phyloP scores from a whole-genome alignment of 1,140 invertebrate genomes.

The Drosophila tropicalis region DNA sequence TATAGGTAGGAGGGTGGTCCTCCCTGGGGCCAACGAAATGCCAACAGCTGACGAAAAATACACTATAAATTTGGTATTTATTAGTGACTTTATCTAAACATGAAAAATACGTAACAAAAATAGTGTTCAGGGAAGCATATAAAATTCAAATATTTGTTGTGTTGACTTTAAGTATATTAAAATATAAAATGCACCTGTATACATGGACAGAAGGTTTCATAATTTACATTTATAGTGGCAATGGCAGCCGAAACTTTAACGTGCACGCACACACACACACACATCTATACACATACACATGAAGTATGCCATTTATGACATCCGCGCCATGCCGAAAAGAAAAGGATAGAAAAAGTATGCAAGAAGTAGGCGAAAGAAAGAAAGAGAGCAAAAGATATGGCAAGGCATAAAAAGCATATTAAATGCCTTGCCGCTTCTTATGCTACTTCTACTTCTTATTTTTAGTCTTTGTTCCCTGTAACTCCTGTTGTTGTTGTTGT shows the following conservation, averaged over 20 bases:
- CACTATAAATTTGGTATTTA: no score
- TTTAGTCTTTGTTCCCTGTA: conserved; percentile 26
- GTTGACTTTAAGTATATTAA: conserved; percentile 67
- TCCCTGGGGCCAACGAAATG: no score
- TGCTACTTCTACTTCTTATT: conserved; percentile 40
- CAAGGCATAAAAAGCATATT: conserved; percentile 76
- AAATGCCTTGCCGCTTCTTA: conserved; percentile 63
- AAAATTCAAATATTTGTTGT: conserved; percentile 75
- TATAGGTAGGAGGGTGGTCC: neutral
- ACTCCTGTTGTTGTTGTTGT: neutral
- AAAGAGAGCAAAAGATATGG: conserved; percentile 32
- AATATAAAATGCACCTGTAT: conserved; percentile 78
- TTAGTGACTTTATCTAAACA: no score
- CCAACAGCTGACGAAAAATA: no score
- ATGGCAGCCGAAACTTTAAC: conserved; percentile 51
- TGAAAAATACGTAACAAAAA: conserved; percentile 17
- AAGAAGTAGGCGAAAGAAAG: neutral
- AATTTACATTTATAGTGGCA: conserved; percentile 75
- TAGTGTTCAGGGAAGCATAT: conserved; percentile 21
- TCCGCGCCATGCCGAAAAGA: conserved; percentile 57
- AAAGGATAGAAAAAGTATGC: conserved; percentile 22
- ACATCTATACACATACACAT: conserved; percentile 46
- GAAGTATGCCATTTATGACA: conserved; percentile 78
- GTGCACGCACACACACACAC: conserved; percentile 21
- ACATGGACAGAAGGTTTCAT: conserved; percentile 59